Conservation (phyloP, 2,888 invertebrate genomes). For the Drepanosiphum platanoidis region DNA sequence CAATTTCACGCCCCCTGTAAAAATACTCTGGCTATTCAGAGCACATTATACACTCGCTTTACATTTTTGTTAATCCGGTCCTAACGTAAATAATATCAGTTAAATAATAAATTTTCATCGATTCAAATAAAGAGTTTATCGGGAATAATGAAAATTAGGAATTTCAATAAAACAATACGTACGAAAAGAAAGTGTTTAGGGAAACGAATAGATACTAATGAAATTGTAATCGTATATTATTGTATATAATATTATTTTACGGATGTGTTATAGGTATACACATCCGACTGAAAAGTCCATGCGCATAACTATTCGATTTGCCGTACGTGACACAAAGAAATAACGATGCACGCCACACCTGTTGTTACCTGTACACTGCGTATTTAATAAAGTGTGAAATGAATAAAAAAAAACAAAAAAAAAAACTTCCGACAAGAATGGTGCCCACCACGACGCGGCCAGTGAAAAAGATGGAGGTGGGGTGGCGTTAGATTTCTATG, state of each 20-base stretch:
- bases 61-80: too few relatives aligned
- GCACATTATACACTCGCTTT: too few relatives aligned
- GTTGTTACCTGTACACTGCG: background rate
- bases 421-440: slow-evolving; percentile 1
- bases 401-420: background rate
- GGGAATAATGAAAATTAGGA: background rate
- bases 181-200: background rate
- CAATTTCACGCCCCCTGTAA: too few relatives aligned
- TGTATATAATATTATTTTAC: background rate
- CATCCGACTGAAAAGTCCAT: background rate
- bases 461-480: background rate
- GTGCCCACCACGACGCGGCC: background rate
- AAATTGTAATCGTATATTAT: background rate
- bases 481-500: slow-evolving; percentile 47
- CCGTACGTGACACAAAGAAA: slow-evolving; percentile 3
- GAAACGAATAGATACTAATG: background rate
- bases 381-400: slow-evolving; percentile 55
- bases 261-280: background rate
- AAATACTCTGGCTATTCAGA: too few relatives aligned
- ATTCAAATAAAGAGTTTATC: too few relatives aligned
- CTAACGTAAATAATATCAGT: too few relatives aligned
- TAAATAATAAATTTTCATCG: too few relatives aligned
- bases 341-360: slow-evolving; percentile 4
- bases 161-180: background rate
- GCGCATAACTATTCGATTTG: background rate